These are phyloP conservation scores for Orthosia gothica DNA, from an alignment of 2,888 invertebrate genomes.

Conservation along the genomic window DNA sequence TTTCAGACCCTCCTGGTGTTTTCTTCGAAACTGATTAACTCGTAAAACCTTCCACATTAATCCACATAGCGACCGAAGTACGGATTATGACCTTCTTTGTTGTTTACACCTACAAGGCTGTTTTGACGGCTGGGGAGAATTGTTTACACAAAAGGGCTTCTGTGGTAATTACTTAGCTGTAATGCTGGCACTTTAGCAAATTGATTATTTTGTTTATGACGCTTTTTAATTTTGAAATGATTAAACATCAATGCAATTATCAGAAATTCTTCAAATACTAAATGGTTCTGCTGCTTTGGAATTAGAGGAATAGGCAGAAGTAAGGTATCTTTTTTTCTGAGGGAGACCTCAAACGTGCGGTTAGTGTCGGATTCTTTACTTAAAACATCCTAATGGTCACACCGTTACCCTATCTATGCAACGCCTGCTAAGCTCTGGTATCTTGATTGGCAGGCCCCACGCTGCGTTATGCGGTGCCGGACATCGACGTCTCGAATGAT, in stretches of 20 bases:
- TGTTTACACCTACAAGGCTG: conserved; percentile 21
- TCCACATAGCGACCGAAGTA: not conserved
- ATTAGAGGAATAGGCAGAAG: not conserved
- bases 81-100: conserved; percentile 29
- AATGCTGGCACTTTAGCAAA: not conserved
- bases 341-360: no score
- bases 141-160: not conserved
- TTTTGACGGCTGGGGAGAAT: conserved; percentile 5
- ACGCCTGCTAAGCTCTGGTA: no score
- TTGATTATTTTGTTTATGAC: conserved; percentile 3
- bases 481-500: no score
- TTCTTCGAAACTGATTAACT: conserved; percentile 35
- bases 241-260: not conserved
- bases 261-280: not conserved
- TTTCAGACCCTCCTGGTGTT: conserved; percentile 32
- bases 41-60: conserved; percentile 28
- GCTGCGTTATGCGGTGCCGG: no score
- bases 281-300: not conserved
- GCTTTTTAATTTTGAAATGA: not conserved
- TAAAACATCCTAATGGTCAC: no score
- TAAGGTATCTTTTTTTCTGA: not conserved
- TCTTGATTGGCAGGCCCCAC: no score
- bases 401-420: no score
- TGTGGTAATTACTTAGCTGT: conserved; percentile 31
- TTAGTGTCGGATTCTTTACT: no score